phyloP scores from a whole-genome alignment of 2,888 invertebrate genomes.

The Thelaira solivaga region DNA sequence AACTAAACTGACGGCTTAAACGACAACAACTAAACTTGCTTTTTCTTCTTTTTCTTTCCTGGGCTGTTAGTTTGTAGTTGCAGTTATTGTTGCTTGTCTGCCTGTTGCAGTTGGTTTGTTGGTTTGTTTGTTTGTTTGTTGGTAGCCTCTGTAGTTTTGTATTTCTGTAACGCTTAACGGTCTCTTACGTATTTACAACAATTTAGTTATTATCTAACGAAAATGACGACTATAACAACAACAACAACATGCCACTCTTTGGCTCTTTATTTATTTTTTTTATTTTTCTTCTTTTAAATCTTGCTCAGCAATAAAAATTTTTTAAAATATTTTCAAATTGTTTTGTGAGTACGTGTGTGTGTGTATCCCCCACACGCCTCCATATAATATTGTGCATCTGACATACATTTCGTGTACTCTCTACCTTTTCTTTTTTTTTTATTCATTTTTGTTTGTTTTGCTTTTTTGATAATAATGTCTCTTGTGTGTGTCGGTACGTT shows the following conservation, averaged over 20 bases:
- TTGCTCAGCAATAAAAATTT: slow-evolving; percentile 24
- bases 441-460: neutral
- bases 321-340: slow-evolving; percentile 36
- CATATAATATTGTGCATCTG: slow-evolving; percentile 63
- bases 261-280: neutral
- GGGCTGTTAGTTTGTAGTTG: neutral
- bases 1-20: neutral
- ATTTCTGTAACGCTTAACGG: slow-evolving; percentile 53
- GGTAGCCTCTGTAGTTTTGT: neutral
- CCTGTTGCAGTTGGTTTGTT: slow-evolving; percentile 28
- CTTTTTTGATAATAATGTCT: neutral
- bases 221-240: slow-evolving; percentile 30
- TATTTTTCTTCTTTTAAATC: slow-evolving; percentile 9
- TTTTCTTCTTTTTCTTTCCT: slow-evolving; percentile 39
- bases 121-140: slow-evolving; percentile 24
- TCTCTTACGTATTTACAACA: slow-evolving; percentile 65
- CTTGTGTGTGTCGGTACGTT: neutral
- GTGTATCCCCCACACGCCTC: slow-evolving; percentile 34
- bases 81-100: slow-evolving; percentile 19
- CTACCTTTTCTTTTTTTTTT: too few relatives aligned
- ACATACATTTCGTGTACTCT: slow-evolving; percentile 67
- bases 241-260: slow-evolving; percentile 6
- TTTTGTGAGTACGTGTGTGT: neutral
- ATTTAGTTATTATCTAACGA: slow-evolving; percentile 64
- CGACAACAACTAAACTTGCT: slow-evolving; percentile 12